Percentiles rank a stretch among this genome's conserved stretches.
These are phyloP conservation scores for Poliocrania exsul DNA, from an alignment of 2,797 vertebrate species.

Conservation along the genomic window DNA sequence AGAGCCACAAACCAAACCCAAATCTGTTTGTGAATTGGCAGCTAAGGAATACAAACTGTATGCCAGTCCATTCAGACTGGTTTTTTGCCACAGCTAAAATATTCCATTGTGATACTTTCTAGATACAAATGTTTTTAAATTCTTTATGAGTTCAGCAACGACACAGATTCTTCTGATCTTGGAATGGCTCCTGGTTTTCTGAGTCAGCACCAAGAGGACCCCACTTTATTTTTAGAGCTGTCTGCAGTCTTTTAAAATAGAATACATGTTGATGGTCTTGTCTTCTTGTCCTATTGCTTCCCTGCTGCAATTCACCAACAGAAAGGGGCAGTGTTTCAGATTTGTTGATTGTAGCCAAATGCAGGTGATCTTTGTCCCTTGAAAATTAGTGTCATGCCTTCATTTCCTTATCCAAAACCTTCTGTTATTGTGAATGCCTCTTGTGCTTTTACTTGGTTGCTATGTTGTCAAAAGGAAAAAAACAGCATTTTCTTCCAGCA, in stretches of 20 bases:
- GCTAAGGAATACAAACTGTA: background rate
- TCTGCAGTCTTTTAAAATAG: background rate
- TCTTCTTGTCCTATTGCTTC: background rate
- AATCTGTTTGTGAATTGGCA: background rate
- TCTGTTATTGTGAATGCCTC: background rate
- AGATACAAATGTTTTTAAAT: background rate
- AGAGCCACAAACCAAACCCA: constrained; percentile 22
- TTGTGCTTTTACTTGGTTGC: background rate
- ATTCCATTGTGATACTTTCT: constrained; percentile 28
- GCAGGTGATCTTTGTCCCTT: constrained; percentile 23
- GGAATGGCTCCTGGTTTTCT: background rate
- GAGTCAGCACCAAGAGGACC: background rate
- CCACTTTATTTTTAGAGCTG: constrained; percentile 8
- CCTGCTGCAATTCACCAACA: background rate
- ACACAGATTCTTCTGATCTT: background rate
- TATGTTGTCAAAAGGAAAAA: background rate
- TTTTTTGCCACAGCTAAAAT: constrained; percentile 2
- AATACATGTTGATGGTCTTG: background rate
- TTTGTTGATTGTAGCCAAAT: background rate
- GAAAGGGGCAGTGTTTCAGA: background rate
- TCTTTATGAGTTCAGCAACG: background rate
- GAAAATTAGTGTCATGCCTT: background rate
- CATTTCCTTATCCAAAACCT: background rate
- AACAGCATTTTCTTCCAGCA: background rate
- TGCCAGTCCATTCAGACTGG: constrained; percentile 4